Base-by-base conservation (phyloP, 2,113 vertebrate species). In the rat (Rattus norvegicus) region DNA sequence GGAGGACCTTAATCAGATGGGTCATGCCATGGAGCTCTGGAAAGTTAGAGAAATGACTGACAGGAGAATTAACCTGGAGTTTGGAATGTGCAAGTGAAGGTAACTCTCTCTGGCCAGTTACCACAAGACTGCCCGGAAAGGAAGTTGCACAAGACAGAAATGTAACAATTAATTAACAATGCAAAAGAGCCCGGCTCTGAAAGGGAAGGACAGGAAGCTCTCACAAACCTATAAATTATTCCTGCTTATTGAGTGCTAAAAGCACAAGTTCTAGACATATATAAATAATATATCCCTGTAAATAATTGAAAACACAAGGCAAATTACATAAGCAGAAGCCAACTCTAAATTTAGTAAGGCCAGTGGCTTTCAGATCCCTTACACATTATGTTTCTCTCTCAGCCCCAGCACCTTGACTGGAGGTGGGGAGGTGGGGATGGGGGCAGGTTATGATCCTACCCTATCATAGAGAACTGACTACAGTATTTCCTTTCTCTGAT, bases 171-270 rank as follows among this genome's bases (percentile, higher is more conserved):
- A 96, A 97, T 97, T 96, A 97, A 93, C 97, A 95, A 95, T 95
- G 97, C 95, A 96, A 91, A 97, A 95, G 96, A 91, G 94, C 81
- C 73, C 13, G 28, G 65, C 70, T 96, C 95, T 97, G 94, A 95
- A 96, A 97, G 96, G 87, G 96, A 97, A 95, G 91, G 95, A 93
- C 97, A 96, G 98, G 97, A 98, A 98, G 95, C 80, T 79, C 92
- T 98, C 95, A 65, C 88, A 95, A 96, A 75, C 96, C 95, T 95
- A 98, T 98, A 98, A 98, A 98, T 98, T 97, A 98, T 98, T 98
- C 92, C 97, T 97, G 91, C 76, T 98, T 97, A 97, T 96, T 97
- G 97, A 98, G 95, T 98, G 95, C 96, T 98, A 97, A 98, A 97
- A 97, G 98, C 98, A 98, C 89, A 97, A 97, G 97, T 96, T 96